Percentiles rank a stretch among this genome's conserved stretches.
phyloP scores from a whole-genome alignment of 2,797 vertebrate genomes.

The Enteromius trimaculatus region DNA sequence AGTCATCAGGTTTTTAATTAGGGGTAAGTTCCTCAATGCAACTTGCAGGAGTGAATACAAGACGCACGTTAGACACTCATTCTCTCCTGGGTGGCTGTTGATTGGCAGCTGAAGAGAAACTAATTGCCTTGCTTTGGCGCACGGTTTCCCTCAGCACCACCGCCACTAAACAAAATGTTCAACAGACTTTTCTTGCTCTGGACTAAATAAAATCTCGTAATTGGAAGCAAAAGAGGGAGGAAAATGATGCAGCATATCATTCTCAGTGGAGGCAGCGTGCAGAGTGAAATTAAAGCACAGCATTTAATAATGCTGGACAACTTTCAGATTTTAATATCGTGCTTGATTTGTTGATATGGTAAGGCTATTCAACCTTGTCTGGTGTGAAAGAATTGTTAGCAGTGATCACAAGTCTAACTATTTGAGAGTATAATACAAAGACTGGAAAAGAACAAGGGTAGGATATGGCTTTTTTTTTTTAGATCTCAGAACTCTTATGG shows the following conservation, averaged over 20 bases:
- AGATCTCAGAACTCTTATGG: not conserved
- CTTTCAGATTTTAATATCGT: constrained; percentile 15
- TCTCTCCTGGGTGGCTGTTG: constrained; percentile 38
- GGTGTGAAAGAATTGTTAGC: not conserved
- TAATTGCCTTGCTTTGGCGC: constrained; percentile 57
- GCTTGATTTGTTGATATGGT: not conserved
- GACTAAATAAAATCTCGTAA: constrained; percentile 45
- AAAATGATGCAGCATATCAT: constrained; percentile 4
- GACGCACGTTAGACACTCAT: constrained; percentile 41
- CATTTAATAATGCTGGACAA: constrained; percentile 18
- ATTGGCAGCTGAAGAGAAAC: constrained; percentile 54
- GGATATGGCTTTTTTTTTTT: not conserved
- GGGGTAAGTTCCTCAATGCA: constrained; percentile 19
- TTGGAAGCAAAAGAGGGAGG: constrained; percentile 34
- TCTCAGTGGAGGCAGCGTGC: not conserved
- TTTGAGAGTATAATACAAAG: not conserved
- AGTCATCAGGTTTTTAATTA: constrained; percentile 43
- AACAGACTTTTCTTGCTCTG: constrained; percentile 34
- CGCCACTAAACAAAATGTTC: constrained; percentile 52
- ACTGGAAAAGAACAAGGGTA: not conserved
- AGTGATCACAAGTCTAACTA: not conserved
- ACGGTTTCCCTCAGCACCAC: constrained; percentile 26
- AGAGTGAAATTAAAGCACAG: not conserved
- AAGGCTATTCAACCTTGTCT: not conserved
- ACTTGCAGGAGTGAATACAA: constrained; percentile 23